Evolutionary conservation across 2,113 vertebrate genomes (phyloP).

Genomic region (Theristicus caerulescens): DNA sequence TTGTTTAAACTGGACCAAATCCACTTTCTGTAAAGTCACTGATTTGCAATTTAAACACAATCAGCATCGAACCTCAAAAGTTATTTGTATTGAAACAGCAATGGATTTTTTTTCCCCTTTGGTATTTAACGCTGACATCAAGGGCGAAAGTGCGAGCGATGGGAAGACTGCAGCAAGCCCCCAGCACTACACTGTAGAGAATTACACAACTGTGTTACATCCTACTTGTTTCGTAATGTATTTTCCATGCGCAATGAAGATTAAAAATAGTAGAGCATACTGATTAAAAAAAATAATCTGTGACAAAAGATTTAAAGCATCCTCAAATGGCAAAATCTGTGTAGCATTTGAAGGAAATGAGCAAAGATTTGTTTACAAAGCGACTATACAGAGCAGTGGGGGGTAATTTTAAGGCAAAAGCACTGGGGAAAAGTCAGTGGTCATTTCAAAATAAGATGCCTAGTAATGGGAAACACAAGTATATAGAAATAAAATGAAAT

Average conservation of each 20-base stretch:
- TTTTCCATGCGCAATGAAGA: not conserved
- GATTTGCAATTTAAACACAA: not conserved
- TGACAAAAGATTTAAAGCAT: not conserved
- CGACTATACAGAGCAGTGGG: fast-evolving
- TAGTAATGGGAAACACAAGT: not conserved
- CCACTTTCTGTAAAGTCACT: not conserved
- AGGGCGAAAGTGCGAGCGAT: not conserved
- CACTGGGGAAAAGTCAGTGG: fast-evolving
- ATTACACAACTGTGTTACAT: not conserved
- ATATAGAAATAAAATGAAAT: not conserved
- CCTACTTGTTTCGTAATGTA: not conserved
- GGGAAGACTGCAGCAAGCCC: not conserved
- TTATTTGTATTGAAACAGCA: not conserved
- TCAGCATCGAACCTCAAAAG: not conserved
- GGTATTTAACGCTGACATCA: not conserved
- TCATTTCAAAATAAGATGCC: not conserved
- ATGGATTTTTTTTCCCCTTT: not conserved
- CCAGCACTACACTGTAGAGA: fast-evolving
- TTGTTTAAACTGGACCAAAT: not conserved
- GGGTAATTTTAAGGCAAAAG: not conserved
- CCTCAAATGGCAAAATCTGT: too few species aligned
- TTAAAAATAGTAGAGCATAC: not conserved
- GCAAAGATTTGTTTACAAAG: not conserved
- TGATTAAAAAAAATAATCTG: not conserved
- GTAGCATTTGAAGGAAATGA: not conserved